Percentiles rank a stretch among this genome's conserved stretches.
These are phyloP conservation scores for Eupristina koningsbergeri DNA, from an alignment of 1,140 invertebrate genomes.

Conservation along the genomic window DNA sequence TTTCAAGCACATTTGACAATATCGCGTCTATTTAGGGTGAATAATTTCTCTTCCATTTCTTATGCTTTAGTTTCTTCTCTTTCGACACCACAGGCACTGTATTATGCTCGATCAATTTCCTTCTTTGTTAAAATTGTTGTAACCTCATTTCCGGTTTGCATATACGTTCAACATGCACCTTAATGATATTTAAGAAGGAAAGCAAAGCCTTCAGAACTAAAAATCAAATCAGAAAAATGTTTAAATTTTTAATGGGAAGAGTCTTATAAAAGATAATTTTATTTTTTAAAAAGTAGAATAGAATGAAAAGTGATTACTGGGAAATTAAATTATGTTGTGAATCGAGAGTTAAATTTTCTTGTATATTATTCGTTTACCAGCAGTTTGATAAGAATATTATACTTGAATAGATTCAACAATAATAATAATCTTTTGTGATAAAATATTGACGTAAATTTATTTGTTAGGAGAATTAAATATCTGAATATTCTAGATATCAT, in stretches of 20 bases:
- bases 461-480: neutral
- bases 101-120: constrained; percentile 26
- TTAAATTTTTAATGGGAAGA: neutral
- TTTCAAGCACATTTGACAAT: constrained; percentile 50
- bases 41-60: constrained; percentile 42
- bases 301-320: neutral
- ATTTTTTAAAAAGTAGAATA: neutral
- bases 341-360: neutral
- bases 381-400: neutral
- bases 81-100: neutral
- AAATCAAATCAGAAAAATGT: neutral
- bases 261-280: neutral
- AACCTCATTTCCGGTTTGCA: neutral
- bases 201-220: neutral
- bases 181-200: neutral
- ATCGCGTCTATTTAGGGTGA: constrained; percentile 41
- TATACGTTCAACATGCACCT: neutral
- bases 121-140: constrained; percentile 17
- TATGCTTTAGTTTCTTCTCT: constrained; percentile 34
- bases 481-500: too few relatives aligned
- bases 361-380: neutral
- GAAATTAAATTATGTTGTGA: neutral
- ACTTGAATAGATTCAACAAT: neutral
- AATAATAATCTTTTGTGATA: neutral
- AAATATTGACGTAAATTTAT: neutral